Evolutionary conservation across 1,140 invertebrate species (phyloP).

Genomic region (Rhagoletis zephyria): DNA sequence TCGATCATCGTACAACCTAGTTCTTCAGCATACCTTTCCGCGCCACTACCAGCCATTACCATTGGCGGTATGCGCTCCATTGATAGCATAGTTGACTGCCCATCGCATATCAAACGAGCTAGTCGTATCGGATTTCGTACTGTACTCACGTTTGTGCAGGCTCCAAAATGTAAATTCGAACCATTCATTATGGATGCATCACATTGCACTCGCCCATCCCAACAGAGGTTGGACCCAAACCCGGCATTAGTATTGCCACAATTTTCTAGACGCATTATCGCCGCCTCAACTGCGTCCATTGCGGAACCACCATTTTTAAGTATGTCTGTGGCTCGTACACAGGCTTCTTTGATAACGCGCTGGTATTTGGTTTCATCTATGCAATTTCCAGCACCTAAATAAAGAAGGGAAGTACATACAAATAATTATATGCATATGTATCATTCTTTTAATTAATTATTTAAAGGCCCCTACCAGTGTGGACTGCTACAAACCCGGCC

Average conservation of each 20-base stretch:
- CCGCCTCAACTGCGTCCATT: conserved; percentile 85
- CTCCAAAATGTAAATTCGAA: conserved; percentile 84
- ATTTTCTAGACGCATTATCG: conserved; percentile 87
- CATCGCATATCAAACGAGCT: conserved; percentile 82
- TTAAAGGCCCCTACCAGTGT: conserved; percentile 74
- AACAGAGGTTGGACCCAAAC: conserved; percentile 90
- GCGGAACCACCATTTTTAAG: conserved; percentile 80
- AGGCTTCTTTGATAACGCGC: conserved; percentile 82
- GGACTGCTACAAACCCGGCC: conserved; percentile 77
- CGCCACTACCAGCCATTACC: conserved; percentile 84
- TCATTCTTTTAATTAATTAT: not conserved
- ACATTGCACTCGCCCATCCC: conserved; percentile 89
- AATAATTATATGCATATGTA: not conserved
- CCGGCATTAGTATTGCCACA: conserved; percentile 93
- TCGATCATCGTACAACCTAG: conserved; percentile 81
- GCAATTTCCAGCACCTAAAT: conserved; percentile 82
- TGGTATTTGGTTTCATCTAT: conserved; percentile 79
- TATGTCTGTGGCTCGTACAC: conserved; percentile 80
- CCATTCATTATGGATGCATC: conserved; percentile 95
- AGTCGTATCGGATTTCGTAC: conserved; percentile 87
- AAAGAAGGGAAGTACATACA: conserved; percentile 55
- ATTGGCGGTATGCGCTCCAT: conserved; percentile 85
- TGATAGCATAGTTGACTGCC: conserved; percentile 80
- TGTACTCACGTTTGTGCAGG: conserved; percentile 85
- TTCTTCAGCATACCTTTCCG: conserved; percentile 83